Conservation (phyloP, 2,888 invertebrate species). For the Pteria penguin region DNA sequence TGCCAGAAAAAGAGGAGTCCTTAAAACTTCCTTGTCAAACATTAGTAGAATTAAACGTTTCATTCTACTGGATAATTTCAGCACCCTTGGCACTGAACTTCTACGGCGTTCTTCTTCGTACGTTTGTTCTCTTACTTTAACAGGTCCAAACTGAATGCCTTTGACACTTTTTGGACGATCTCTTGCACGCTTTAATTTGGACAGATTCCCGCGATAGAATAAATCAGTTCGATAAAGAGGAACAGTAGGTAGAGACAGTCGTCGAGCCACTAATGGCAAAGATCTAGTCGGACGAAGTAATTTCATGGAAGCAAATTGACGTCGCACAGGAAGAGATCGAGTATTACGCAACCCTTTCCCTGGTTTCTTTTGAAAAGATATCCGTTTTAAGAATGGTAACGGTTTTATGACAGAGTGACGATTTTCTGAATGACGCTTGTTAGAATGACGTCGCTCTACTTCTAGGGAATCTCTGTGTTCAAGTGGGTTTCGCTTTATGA, state of each 20-base stretch:
- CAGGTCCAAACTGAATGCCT: constrained; percentile 83
- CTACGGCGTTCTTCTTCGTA: constrained; percentile 50
- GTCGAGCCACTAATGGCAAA: not conserved
- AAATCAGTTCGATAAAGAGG: constrained; percentile 77
- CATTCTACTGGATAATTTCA: constrained; percentile 61
- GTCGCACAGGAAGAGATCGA: not conserved
- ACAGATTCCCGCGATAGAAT: constrained; percentile 76
- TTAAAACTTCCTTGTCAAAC: constrained; percentile 73
- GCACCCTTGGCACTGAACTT: constrained; percentile 19
- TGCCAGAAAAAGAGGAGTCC: constrained; percentile 69
- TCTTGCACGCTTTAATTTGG: constrained; percentile 45
- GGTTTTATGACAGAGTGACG: too few species aligned
- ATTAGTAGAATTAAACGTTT: constrained; percentile 68
- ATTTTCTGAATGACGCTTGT: too few species aligned
- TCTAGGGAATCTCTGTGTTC: not conserved
- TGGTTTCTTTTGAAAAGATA: not conserved
- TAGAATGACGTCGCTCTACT: not conserved
- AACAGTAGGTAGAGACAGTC: constrained; percentile 40
- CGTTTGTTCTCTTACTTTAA: constrained; percentile 44
- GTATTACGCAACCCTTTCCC: not conserved
- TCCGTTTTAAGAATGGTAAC: not conserved
- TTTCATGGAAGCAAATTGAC: not conserved
- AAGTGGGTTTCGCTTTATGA: not conserved
- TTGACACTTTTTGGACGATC: constrained; percentile 92
- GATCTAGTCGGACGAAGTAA: not conserved